These are phyloP conservation scores for Catonia carolina DNA, from an alignment of 2,888 invertebrate species.

Conservation along the genomic window DNA sequence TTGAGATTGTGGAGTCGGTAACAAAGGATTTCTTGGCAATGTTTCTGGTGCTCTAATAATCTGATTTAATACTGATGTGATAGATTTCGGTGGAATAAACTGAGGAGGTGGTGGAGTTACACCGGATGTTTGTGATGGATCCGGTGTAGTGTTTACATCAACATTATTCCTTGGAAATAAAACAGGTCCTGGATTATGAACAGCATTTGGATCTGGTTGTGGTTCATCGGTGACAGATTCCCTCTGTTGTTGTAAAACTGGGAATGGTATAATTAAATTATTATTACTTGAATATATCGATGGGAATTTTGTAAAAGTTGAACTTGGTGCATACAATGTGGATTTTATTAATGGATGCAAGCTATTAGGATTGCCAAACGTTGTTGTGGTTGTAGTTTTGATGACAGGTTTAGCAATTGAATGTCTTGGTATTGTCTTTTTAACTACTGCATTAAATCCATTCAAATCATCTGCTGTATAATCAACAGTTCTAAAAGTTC, in stretches of 20 bases:
- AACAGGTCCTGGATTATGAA: slow-evolving; percentile 11
- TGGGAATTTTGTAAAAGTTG: neutral
- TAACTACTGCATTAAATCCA: slow-evolving; percentile 2
- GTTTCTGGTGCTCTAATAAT: slow-evolving; percentile 1
- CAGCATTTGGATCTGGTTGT: too few relatives aligned
- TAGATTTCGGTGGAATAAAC: slow-evolving; percentile 2
- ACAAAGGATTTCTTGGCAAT: neutral
- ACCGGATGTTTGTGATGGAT: slow-evolving; percentile 10
- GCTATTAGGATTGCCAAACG: neutral
- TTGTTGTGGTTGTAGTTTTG: neutral
- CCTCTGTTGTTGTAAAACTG: neutral
- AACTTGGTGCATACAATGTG: neutral
- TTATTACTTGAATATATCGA: neutral
- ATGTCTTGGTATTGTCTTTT: neutral
- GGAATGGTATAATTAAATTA: neutral
- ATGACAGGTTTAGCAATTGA: neutral
- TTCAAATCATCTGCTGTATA: neutral
- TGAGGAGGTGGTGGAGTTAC: slow-evolving; percentile 8
- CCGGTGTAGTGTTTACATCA: neutral
- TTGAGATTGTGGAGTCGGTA: too few relatives aligned
- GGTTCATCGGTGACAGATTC: too few relatives aligned
- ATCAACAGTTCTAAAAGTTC: neutral
- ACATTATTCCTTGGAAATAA: slow-evolving; percentile 9
- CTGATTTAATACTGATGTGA: neutral
- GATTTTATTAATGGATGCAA: too few relatives aligned